phyloP scores from a whole-genome alignment of 2,113 vertebrate species.

The Nothoprocta pentlandii region DNA sequence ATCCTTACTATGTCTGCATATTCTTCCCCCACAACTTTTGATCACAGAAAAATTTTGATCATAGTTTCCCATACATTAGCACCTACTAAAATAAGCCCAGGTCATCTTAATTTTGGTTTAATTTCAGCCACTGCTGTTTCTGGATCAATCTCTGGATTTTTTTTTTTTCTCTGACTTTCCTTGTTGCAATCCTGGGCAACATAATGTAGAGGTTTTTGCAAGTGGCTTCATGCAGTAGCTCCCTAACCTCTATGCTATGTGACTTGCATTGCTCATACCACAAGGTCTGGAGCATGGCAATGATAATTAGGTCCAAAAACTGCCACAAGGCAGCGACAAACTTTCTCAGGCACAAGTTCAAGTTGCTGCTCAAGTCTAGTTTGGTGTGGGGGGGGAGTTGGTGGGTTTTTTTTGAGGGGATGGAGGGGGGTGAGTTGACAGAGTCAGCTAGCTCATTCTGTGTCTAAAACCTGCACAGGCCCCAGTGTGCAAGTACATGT shows the following conservation, averaged over 20 bases:
- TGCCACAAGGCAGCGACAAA: not conserved
- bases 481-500: fast-evolving
- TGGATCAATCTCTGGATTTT: not conserved
- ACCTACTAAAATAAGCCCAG: fast-evolving
- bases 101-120: not conserved
- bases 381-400: not conserved
- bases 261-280: not conserved
- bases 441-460: not conserved
- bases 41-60: not conserved
- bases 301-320: not conserved
- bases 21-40: not conserved
- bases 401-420: not conserved
- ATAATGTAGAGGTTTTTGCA: not conserved
- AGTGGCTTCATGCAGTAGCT: no score
- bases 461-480: fast-evolving
- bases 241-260: not conserved
- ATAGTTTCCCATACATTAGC: not conserved
- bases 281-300: not conserved
- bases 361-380: not conserved
- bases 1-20: not conserved
- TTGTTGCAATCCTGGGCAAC: fast-evolving
- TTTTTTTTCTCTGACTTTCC: not conserved
- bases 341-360: not conserved
- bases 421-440: not conserved
- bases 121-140: not conserved